Evolutionary conservation across 30 jellyfish, hydroid and myxozoan species (phyloP), one percentile per base, ranked within the genome.

Genomic region (Hydractinia symbiolongicarpus): DNA sequence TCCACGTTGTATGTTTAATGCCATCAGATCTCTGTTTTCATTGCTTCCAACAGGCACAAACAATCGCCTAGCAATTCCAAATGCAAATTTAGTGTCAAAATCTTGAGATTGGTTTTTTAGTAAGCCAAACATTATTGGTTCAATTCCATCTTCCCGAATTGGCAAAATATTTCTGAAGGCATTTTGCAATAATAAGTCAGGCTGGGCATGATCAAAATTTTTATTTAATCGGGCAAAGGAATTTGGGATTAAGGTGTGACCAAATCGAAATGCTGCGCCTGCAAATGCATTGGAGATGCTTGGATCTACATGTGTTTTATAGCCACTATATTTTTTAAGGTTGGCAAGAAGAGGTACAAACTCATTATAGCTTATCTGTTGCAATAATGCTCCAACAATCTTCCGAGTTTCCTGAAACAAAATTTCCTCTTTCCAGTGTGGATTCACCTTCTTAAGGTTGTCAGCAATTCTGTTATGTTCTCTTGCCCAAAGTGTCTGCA

Each of bases 1-100:
- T 5, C 98, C 98, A 50, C 98, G 87, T 77, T 91, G 98, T 57
- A 91, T 83, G 85, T 91, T 91, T 44, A 91, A 57, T 20, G 98
- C 98, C 17, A 90, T 91, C 8, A 91, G 75, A 55, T 86, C 92
- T 51, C 78, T 67, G 9, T 17, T 2, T 5, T 88, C 96, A 69
- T 80, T 69, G 7, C 67, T 88, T 44, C 84, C 90, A n/a, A 76
- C 77, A 13, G 86, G 73, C 11, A 82, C 58, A 19, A 70, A 55
- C 79, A 91, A 64, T 54, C 87, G 71, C 8, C 79, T 81, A 4
- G 64, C 50, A 7, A 78, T 30, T 0, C 86, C 82, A 19, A 20
- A 7, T 14, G 86, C 86, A 62, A 78, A 78, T 0, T 86, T 84
- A 13, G 75, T 69, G 54, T 86, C 96, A 6, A 77, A 82, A 61